Evolutionary conservation across 2,888 invertebrate genomes (phyloP).

Genomic region (Saturnia japonica): DNA sequence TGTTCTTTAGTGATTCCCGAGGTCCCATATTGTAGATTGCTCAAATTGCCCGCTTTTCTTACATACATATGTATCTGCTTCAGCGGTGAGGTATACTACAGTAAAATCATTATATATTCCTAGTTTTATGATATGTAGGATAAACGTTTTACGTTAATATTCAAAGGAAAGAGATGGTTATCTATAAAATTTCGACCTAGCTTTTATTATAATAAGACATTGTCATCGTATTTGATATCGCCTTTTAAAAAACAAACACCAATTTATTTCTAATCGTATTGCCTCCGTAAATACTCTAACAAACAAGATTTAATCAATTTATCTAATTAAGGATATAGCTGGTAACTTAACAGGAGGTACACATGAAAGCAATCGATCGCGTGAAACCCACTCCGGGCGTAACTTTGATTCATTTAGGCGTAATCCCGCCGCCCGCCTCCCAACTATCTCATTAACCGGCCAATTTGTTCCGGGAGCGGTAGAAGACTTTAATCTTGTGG

Average conservation of each 20-base stretch:
- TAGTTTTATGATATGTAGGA: background rate
- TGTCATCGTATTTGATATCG: background rate
- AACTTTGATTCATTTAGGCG: slow-evolving; percentile 71
- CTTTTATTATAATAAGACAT: background rate
- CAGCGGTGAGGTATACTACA: too few species aligned
- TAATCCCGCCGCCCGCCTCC: slow-evolving; percentile 61
- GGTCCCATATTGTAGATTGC: too few species aligned
- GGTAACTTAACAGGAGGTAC: slow-evolving; percentile 33
- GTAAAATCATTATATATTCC: background rate
- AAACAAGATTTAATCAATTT: slow-evolving; percentile 28
- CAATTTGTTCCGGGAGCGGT: slow-evolving; percentile 71
- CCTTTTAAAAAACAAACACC: background rate
- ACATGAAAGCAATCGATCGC: slow-evolving; percentile 52
- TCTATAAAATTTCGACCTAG: too few species aligned
- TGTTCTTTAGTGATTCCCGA: too few species aligned
- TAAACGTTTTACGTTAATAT: background rate
- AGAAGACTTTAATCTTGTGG: slow-evolving; percentile 67
- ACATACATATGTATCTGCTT: too few species aligned
- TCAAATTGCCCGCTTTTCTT: too few species aligned
- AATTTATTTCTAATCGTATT: slow-evolving; percentile 11
- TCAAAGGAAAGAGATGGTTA: too few species aligned
- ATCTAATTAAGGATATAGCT: slow-evolving; percentile 33
- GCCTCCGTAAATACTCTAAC: slow-evolving; percentile 12
- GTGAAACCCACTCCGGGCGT: slow-evolving; percentile 39
- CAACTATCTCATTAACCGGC: slow-evolving; percentile 73